Evolutionary conservation across 2,797 vertebrate genomes (phyloP).

Genomic region (Chelidonichthys spinosus): DNA sequence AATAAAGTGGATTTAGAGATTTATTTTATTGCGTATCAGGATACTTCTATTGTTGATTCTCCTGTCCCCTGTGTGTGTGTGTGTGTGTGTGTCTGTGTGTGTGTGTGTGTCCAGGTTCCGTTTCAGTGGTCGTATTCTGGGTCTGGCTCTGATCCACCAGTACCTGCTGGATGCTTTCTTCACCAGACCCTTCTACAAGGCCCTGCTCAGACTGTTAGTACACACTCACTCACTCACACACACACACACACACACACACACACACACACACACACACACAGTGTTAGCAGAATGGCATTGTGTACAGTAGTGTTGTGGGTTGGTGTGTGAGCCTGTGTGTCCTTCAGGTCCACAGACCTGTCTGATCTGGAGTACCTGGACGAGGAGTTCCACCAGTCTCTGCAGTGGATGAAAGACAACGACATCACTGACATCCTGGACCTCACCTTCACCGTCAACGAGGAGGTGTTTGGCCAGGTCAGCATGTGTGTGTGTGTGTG

Average conservation of each 20-base stretch:
- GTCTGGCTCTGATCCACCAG: constrained; percentile 96
- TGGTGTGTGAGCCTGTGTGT: constrained; percentile 8
- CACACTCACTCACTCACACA: background rate
- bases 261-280: too few species aligned
- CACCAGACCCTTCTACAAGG: constrained; percentile 94
- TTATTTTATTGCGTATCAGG: background rate
- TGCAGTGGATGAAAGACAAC: constrained; percentile 99
- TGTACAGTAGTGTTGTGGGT: background rate
- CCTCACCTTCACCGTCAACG: constrained; percentile 97
- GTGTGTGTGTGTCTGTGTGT: background rate
- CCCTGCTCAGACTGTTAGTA: constrained; percentile 94
- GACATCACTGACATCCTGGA: constrained; percentile 97
- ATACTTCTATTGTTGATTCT: background rate
- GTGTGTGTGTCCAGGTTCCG: constrained; percentile 88
- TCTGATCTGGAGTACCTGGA: constrained; percentile 97
- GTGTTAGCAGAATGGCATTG: too few species aligned
- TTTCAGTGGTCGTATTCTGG: constrained; percentile 97
- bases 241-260: too few species aligned
- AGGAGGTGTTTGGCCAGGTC: constrained; percentile 99
- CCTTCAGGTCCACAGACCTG: constrained; percentile 90
- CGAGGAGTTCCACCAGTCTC: constrained; percentile 97
- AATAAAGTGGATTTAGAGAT: background rate
- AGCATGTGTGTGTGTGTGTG: background rate
- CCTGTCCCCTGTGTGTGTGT: background rate
- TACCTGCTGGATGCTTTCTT: constrained; percentile 95